A percentile compares a stretch with the other conserved stretches of the same genome.
Evolutionary conservation across 2,797 vertebrate genomes (phyloP).

Genomic region (Sparidentex hasta): DNA sequence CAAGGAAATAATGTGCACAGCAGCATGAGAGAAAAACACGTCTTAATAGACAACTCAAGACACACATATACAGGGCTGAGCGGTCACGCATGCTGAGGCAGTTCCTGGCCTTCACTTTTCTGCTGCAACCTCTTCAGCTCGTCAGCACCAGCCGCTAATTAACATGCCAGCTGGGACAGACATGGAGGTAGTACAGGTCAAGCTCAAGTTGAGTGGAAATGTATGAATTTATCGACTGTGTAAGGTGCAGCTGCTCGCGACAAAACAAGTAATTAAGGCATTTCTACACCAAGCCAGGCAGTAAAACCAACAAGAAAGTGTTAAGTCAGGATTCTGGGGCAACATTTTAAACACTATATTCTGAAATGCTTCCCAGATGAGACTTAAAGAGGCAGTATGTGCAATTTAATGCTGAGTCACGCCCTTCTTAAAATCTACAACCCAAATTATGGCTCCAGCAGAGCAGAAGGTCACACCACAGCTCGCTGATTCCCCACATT

Average conservation of each 20-base stretch:
- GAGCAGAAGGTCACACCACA: constrained; percentile 2
- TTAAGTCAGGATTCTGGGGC: not conserved
- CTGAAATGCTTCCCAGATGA: constrained; percentile 11
- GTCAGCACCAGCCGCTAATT: constrained; percentile 59
- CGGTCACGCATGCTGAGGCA: constrained; percentile 1
- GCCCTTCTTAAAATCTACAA: not conserved
- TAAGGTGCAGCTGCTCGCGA: constrained; percentile 49
- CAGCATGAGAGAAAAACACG: not conserved
- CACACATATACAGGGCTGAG: not conserved
- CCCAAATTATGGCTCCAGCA: not conserved
- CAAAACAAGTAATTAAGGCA: constrained; percentile 17
- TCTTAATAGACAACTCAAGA: not conserved
- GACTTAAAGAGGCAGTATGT: not conserved
- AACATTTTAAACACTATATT: not conserved
- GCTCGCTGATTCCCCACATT: constrained; percentile 13
- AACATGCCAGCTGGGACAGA: constrained; percentile 50
- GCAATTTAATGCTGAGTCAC: not conserved
- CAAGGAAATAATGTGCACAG: not conserved
- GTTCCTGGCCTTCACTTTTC: constrained; percentile 4
- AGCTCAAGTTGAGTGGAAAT: constrained; percentile 41
- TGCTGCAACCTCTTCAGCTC: constrained; percentile 25
- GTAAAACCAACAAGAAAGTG: not conserved
- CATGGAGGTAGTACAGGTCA: constrained; percentile 23
- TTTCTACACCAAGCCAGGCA: constrained; percentile 1
- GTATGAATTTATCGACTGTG: constrained; percentile 32